Evolutionary conservation across 92 coral and sea anemone species (phyloP), one percentile per base, ranked within the genome.

Genomic region (Plumapathes pennacea): DNA sequence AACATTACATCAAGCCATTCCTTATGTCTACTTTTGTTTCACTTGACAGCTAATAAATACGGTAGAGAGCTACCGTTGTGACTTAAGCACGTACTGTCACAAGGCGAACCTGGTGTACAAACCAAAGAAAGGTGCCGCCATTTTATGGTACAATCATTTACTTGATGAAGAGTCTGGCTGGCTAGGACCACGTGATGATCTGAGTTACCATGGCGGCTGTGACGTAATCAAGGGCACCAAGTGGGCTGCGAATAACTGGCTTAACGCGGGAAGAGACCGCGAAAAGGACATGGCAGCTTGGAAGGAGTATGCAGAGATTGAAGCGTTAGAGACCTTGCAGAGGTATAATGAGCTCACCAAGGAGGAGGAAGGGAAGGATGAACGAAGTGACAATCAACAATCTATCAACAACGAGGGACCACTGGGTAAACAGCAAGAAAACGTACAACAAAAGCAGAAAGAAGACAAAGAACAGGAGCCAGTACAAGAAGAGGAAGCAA

Each of bases 201-300:
- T 66, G 67, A 88, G 96, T 38, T 79, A 48, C 56, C 98, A 92
- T 48, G 98, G 98, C 19, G 98, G 98, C 4, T 92, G 98, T 85
- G 89, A 88, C 80, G 98, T 92, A 76, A 76, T 76, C 38, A 60
- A 80, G 48, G 98, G 98, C n/a, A 83, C 78, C 5, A 92, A 92
- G 60, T 92, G 98, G 98, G 96, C 98, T 5, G 98, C 98, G 19
- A 92, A 92, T 61, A 92, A 71, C 33, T 92, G 98, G 98, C 72
- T 92, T 14, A 92, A 92, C 47, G 98, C 78, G 0, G 91, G 83
- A 5, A 46, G 14, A 30, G 63, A 74, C 34, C 74, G 84, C 15
- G 78, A 79, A 12, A 33, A 52, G 12, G 97, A 91, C 42, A 38
- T 62, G 31, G 59, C 50, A 40, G 24, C 77, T 19, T 91, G 97